These are phyloP conservation scores for Babylonia areolata DNA, from an alignment of 1,140 invertebrate genomes.

Conservation along the genomic window DNA sequence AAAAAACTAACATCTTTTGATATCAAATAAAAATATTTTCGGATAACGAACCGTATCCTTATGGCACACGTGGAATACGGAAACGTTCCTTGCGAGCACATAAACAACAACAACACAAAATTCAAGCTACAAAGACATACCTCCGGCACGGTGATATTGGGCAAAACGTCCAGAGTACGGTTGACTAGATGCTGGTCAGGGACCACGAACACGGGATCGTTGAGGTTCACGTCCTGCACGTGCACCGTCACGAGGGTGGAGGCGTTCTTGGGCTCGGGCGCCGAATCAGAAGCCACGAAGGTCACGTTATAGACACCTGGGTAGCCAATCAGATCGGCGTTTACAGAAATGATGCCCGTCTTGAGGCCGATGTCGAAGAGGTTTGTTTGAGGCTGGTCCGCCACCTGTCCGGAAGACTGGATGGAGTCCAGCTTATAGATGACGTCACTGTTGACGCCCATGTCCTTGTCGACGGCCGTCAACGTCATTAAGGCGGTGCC, in stretches of 20 bases:
- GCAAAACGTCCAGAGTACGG: neutral
- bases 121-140: conserved; percentile 7
- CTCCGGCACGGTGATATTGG: conserved; percentile 32
- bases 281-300: conserved; percentile 49
- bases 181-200: conserved; percentile 36
- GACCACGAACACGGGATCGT: conserved; percentile 44
- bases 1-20: too few relatives aligned
- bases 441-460: conserved; percentile 76
- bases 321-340: conserved; percentile 38
- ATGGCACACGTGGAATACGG: too few relatives aligned
- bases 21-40: too few relatives aligned
- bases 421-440: conserved; percentile 21
- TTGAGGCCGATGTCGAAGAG: neutral
- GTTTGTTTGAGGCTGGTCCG: neutral
- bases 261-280: conserved; percentile 31
- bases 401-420: neutral
- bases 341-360: conserved; percentile 33
- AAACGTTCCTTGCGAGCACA: too few relatives aligned
- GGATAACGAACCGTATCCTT: too few relatives aligned
- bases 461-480: conserved; percentile 89
- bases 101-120: too few relatives aligned
- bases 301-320: conserved; percentile 39
- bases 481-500: conserved; percentile 84
- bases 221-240: conserved; percentile 53
- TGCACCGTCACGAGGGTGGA: conserved; percentile 36